Percentiles rank a stretch among this genome's conserved stretches.
Conservation (phyloP, 2,113 vertebrate species). For the Lutjanus erythropterus region DNA sequence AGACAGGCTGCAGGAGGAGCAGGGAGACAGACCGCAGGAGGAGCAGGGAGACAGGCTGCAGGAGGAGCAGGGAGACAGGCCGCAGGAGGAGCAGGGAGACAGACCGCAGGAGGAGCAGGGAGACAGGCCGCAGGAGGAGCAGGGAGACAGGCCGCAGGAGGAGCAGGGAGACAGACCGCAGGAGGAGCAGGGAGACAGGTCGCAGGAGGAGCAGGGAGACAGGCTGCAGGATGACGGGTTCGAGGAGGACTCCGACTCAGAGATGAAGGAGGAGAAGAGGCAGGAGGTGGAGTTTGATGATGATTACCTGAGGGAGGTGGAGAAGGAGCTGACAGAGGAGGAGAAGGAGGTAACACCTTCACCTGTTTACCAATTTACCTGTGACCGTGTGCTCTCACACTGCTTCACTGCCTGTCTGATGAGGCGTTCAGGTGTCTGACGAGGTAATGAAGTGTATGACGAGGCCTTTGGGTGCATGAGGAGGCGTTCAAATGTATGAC, state of each 20-base stretch:
- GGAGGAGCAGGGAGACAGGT: conserved; percentile 25
- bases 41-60: neutral
- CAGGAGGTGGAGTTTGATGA: conserved; percentile 57
- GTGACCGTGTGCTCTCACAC: too few relatives aligned
- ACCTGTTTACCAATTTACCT: neutral
- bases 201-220: neutral
- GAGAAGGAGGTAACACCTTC: conserved; percentile 70
- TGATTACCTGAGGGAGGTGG: conserved; percentile 64
- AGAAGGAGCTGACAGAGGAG: conserved; percentile 71
- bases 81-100: neutral
- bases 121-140: neutral
- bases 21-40: neutral
- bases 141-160: conserved; percentile 1
- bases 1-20: neutral
- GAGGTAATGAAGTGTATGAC: too few relatives aligned
- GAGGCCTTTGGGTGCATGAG: too few relatives aligned
- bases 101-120: neutral
- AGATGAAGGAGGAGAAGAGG: conserved; percentile 44
- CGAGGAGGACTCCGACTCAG: conserved; percentile 42
- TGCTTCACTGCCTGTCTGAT: too few relatives aligned
- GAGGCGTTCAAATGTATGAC: too few relatives aligned
- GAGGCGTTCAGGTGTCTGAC: too few relatives aligned
- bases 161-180: neutral
- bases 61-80: too few relatives aligned
- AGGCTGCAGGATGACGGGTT: neutral